Conservation (phyloP, 1,140 invertebrate species). For the Apocrypta bakeri region DNA sequence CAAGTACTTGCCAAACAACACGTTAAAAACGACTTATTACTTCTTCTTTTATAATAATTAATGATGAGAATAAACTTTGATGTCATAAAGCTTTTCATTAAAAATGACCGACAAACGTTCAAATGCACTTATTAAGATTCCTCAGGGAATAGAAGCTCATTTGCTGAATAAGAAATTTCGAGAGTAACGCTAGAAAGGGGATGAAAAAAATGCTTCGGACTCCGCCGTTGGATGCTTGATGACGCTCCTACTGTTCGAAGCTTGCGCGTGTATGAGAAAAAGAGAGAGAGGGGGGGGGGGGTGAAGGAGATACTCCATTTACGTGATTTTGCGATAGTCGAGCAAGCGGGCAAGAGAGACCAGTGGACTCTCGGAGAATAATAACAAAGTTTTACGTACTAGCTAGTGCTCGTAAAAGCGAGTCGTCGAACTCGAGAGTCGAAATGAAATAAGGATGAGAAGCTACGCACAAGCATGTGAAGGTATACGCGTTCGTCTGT, state of each 20-base stretch:
- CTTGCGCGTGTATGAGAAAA: not conserved
- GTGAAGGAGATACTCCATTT: constrained; percentile 26
- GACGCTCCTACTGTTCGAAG: not conserved
- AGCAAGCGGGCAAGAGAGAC: not conserved
- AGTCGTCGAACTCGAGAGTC: not conserved
- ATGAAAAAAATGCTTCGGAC: not conserved
- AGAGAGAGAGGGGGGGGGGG: not conserved
- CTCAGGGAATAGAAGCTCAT: not conserved
- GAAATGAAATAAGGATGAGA: constrained; percentile 12
- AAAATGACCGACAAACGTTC: not conserved
- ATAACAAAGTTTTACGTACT: constrained; percentile 37
- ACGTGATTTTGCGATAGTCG: constrained; percentile 32
- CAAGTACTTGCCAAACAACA: too few relatives aligned
- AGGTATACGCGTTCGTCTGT: not conserved
- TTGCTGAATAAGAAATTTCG: not conserved
- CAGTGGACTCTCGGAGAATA: constrained; percentile 4
- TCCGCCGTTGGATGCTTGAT: not conserved
- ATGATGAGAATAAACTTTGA: not conserved
- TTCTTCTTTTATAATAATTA: too few relatives aligned
- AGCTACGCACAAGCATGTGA: not conserved
- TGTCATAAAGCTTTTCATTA: not conserved
- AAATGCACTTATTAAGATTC: not conserved
- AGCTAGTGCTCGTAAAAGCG: constrained; percentile 12
- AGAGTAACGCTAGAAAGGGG: constrained; percentile 2
- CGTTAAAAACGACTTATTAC: too few relatives aligned